Evolutionary conservation across 2,797 vertebrate genomes (phyloP), one percentile per base, ranked within the genome.

Genomic region (Benthosema pterotum): DNA sequence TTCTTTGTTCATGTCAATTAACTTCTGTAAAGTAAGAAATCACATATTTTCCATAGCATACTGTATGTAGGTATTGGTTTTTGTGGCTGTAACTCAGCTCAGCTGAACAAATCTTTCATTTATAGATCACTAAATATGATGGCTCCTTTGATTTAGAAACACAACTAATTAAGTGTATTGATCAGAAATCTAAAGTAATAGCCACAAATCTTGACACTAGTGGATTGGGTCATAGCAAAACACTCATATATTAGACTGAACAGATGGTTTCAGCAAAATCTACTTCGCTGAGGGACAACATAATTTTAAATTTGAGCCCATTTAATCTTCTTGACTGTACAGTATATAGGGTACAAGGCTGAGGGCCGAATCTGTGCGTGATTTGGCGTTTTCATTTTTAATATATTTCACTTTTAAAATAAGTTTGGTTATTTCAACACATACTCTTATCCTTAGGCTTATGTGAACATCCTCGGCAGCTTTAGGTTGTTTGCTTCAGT

Each of bases 61-160:
- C 3, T 63, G 32, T 2, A 15, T 63, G n/a, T n/a, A 42, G 15
- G 48, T 18, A 22, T 13, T 42, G n/a, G 42, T 56, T 16, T 61
- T 42, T 69, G n/a, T 55, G 45, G 49, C 58, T 22, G 11, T 49
- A 16, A 18, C 12, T 60, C 1, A 49, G 48, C 32, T 13, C 16
- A 45, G 69, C 69, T 75, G 38, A 59, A 53, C 64, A 8, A 46
- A 16, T 70, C 42, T 67, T 51, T 70, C 54, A 63, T 72, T 73
- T 72, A 62, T 3, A 0, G 69, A 60, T 38, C 59, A 73, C 47
- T 14, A 52, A 65, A 74, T 25, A 45, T 2, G 13, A 56, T 11
- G 0, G 32, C 47, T 25, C 16, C 16, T 46, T 18, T 42, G 28
- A 19, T 80, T 71, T 72, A 55, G 72, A 74, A 66, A 63, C 65